Evolutionary conservation across 92 coral and sea anemone genomes (phyloP).

Genomic region (Porites rus): DNA sequence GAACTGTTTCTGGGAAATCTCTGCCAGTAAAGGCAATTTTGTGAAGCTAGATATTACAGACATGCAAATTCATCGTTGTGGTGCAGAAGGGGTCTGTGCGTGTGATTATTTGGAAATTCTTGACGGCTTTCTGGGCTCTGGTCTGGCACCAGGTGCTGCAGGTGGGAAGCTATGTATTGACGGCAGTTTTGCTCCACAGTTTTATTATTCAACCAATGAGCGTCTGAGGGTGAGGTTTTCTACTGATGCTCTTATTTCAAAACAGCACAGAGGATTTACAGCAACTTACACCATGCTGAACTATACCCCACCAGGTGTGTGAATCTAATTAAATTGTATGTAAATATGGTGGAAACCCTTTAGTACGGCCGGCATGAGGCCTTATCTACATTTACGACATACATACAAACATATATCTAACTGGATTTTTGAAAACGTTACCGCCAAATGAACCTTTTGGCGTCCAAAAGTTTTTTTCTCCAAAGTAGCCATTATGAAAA

Average conservation of each 20-base stretch:
- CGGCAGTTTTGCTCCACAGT: not conserved
- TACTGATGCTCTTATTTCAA: not conserved
- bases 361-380: too few species aligned
- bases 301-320: constrained; percentile 19
- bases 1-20: constrained; percentile 13
- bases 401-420: too few species aligned
- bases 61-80: not conserved
- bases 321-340: not conserved
- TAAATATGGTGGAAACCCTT: too few species aligned
- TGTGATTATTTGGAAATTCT: constrained; percentile 37
- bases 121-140: not conserved
- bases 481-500: too few species aligned
- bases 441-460: too few species aligned
- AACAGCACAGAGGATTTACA: not conserved
- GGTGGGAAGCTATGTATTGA: not conserved
- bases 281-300: constrained; percentile 5
- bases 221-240: constrained; percentile 20
- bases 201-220: not conserved
- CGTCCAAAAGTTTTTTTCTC: too few species aligned
- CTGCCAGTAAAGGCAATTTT: not conserved
- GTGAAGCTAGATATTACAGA: constrained; percentile 2
- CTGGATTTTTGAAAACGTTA: too few species aligned
- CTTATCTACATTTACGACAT: too few species aligned
- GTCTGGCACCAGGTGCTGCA: not conserved
- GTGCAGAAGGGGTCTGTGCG: not conserved